phyloP scores from a whole-genome alignment of 2,797 vertebrate genomes.

The Melanotaenia maccullochi region DNA sequence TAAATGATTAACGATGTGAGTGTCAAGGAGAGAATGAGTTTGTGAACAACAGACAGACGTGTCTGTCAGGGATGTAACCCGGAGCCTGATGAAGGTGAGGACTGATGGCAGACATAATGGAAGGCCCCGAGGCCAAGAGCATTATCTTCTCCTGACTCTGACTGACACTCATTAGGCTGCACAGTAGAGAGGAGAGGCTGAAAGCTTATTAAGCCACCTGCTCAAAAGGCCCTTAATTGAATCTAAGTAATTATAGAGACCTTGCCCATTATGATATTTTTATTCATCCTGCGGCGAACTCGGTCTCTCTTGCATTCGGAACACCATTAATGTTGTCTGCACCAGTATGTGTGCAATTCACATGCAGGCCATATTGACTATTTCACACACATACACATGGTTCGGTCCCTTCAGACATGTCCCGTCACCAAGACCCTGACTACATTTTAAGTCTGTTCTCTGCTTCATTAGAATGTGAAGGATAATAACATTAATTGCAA shows the following conservation, averaged over 20 bases:
- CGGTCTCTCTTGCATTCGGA: constrained; percentile 73
- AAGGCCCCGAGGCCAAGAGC: constrained; percentile 74
- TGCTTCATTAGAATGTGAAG: constrained; percentile 75
- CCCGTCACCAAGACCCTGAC: constrained; percentile 57
- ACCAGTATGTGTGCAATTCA: constrained; percentile 57
- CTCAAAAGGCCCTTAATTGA: constrained; percentile 81
- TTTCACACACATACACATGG: constrained; percentile 9
- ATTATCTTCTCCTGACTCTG: constrained; percentile 81
- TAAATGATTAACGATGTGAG: constrained; percentile 41
- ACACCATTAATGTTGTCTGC: constrained; percentile 81
- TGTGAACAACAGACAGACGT: constrained; percentile 45
- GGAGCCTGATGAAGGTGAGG: constrained; percentile 63
- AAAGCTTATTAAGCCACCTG: constrained; percentile 83
- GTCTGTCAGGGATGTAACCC: constrained; percentile 65
- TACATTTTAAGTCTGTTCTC: constrained; percentile 56
- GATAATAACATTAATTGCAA: constrained; percentile 82
- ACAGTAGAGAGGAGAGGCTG: constrained; percentile 73
- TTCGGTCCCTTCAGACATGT: constrained; percentile 62
- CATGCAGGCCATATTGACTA: constrained; percentile 33
- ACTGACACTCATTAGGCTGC: constrained; percentile 83
- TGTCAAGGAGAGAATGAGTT: constrained; percentile 43
- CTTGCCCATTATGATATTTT: constrained; percentile 83
- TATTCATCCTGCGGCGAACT: constrained; percentile 82
- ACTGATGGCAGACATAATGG: constrained; percentile 66
- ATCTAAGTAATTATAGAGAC: constrained; percentile 83